phyloP scores from a whole-genome alignment of 2,797 vertebrate genomes.

The Falco biarmicus region DNA sequence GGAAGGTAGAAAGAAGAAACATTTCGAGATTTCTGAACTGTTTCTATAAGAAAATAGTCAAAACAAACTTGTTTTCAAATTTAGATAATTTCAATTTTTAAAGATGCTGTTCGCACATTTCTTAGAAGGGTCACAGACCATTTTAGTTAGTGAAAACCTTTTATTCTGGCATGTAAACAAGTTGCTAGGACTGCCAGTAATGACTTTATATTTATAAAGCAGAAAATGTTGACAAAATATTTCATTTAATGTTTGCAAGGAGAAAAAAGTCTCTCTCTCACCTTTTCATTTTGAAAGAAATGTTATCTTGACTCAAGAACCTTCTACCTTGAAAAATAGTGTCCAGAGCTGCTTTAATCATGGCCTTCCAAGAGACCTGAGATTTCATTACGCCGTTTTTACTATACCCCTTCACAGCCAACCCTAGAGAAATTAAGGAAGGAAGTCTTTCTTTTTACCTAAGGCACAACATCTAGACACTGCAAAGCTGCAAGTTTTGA shows the following conservation, averaged over 20 bases:
- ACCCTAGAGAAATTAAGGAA: neutral
- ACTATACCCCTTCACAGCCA: neutral
- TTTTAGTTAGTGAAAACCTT: neutral
- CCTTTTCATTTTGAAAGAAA: neutral
- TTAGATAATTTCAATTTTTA: neutral
- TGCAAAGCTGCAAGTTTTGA: neutral
- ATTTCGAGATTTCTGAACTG: neutral
- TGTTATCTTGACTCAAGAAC: neutral
- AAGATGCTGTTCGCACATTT: neutral
- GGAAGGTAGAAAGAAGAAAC: neutral
- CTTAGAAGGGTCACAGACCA: neutral
- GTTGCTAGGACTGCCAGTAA: neutral
- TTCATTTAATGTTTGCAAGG: neutral
- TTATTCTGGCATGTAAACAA: neutral
- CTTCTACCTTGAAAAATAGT: neutral
- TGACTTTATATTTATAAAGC: neutral
- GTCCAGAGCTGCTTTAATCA: neutral
- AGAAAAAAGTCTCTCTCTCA: neutral
- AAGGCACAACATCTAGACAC: neutral
- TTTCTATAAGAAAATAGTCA: neutral
- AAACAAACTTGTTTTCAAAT: neutral
- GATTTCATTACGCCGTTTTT: neutral
- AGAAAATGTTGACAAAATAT: neutral
- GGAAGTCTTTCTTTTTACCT: neutral
- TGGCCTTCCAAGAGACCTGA: neutral